These are phyloP conservation scores for Eumaeus atala DNA, from an alignment of 1,140 invertebrate genomes.

Conservation along the genomic window DNA sequence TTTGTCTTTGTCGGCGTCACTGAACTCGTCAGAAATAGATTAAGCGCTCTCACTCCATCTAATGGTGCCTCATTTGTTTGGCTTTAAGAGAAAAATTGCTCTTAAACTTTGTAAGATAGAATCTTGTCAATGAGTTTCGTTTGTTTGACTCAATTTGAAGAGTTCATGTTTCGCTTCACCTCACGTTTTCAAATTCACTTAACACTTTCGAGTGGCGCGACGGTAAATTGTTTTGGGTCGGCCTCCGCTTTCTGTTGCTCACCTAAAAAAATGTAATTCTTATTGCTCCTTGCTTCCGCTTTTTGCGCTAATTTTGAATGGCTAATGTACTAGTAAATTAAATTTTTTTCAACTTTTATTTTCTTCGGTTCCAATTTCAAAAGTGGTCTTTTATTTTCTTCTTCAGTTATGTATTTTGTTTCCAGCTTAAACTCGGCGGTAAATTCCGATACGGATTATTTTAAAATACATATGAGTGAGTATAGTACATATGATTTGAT, in stretches of 20 bases:
- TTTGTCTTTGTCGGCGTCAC: conserved; percentile 73
- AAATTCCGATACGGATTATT: no score
- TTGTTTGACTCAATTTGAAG: conserved; percentile 60
- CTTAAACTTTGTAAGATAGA: conserved; percentile 64
- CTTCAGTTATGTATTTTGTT: no score
- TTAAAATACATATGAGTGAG: no score
- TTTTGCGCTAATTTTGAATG: conserved; percentile 37
- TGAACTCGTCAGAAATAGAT: conserved; percentile 74
- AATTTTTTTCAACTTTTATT: conserved; percentile 32
- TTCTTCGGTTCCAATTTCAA: conserved; percentile 18
- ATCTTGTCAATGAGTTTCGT: conserved; percentile 67
- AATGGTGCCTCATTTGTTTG: conserved; percentile 73
- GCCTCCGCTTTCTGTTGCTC: conserved; percentile 42
- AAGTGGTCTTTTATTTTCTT: no score
- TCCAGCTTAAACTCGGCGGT: no score
- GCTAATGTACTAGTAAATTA: conserved; percentile 30
- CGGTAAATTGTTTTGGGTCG: conserved; percentile 53
- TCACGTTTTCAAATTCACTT: conserved; percentile 52
- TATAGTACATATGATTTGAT: no score
- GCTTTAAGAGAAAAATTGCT: conserved; percentile 73
- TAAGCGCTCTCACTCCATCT: conserved; percentile 73
- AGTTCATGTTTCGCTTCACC: conserved; percentile 23
- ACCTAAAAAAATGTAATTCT: conserved; percentile 56
- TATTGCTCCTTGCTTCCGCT: conserved; percentile 30
- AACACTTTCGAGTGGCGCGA: conserved; percentile 49